phyloP scores from a whole-genome alignment of 2,797 vertebrate species.

The Ctenopoma multispine region DNA sequence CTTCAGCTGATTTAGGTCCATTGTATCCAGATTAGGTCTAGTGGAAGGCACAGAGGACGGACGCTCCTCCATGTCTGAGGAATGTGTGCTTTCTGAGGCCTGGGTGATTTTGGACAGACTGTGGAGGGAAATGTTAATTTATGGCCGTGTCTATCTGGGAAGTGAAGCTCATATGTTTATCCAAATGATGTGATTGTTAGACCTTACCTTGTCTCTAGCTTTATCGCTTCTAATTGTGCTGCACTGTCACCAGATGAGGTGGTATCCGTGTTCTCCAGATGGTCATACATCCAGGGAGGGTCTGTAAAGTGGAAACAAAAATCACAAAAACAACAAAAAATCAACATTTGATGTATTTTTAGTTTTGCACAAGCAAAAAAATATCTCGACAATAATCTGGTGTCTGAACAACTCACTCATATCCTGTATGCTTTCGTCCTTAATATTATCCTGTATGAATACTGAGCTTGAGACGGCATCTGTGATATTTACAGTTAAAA shows the following conservation, averaged over 20 bases:
- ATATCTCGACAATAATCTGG: not conserved
- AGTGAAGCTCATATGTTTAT: not conserved
- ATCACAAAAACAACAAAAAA: not conserved
- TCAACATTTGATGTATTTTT: not conserved
- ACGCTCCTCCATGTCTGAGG: not conserved
- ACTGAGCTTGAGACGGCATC: not conserved
- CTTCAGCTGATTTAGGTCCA: slow-evolving; percentile 41
- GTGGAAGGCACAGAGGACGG: not conserved
- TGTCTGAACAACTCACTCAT: not conserved
- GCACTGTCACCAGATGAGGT: not conserved
- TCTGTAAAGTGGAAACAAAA: not conserved
- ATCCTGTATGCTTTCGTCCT: not conserved
- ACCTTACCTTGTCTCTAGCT: not conserved
- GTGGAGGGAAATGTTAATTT: not conserved
- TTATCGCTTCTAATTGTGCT: not conserved
- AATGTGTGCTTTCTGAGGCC: not conserved
- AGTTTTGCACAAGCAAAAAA: not conserved
- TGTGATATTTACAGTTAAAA: fast-evolving
- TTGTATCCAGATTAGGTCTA: slow-evolving; percentile 5
- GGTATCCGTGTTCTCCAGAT: not conserved
- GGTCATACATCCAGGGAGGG: not conserved
- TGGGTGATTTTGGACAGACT: not conserved
- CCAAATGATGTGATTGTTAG: not conserved
- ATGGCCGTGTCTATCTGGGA: too few relatives aligned
- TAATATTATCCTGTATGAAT: not conserved